phyloP scores from a whole-genome alignment of 2,797 vertebrate species.

The Hemitrygon akajei region DNA sequence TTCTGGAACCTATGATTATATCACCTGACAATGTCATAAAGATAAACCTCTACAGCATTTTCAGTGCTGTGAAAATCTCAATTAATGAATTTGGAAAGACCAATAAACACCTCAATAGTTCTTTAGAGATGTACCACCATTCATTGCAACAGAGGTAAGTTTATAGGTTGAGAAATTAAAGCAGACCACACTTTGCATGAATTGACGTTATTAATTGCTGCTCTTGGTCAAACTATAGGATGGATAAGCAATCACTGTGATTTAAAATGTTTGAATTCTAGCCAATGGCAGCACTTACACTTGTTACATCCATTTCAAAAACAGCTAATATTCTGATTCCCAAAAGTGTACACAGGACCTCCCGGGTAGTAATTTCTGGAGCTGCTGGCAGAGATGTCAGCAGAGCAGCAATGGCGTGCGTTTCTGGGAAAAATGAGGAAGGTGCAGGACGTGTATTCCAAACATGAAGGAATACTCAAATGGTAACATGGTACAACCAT shows the following conservation, averaged over 20 bases:
- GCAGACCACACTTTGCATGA: not conserved
- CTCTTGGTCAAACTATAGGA: not conserved
- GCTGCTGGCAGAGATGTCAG: too few relatives aligned
- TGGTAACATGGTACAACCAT: too few relatives aligned
- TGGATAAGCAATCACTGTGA: not conserved
- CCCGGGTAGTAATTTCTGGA: too few relatives aligned
- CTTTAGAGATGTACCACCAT: not conserved
- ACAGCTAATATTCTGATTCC: not conserved
- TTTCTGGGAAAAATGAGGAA: too few relatives aligned
- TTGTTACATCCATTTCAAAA: not conserved
- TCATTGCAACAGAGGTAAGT: not conserved
- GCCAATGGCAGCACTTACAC: not conserved
- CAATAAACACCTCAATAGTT: not conserved
- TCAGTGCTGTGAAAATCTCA: not conserved
- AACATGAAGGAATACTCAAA: too few relatives aligned
- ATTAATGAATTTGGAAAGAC: not conserved
- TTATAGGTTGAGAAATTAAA: not conserved
- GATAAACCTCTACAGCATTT: not conserved
- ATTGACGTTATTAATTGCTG: not conserved
- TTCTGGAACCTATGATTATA: not conserved
- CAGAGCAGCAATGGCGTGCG: too few relatives aligned
- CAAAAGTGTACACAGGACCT: not conserved
- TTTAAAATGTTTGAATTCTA: not conserved
- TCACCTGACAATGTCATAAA: not conserved
- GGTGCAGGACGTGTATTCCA: too few relatives aligned